Evolutionary conservation across 2,797 vertebrate species (phyloP).

Genomic region (Acanthurus tractus): DNA sequence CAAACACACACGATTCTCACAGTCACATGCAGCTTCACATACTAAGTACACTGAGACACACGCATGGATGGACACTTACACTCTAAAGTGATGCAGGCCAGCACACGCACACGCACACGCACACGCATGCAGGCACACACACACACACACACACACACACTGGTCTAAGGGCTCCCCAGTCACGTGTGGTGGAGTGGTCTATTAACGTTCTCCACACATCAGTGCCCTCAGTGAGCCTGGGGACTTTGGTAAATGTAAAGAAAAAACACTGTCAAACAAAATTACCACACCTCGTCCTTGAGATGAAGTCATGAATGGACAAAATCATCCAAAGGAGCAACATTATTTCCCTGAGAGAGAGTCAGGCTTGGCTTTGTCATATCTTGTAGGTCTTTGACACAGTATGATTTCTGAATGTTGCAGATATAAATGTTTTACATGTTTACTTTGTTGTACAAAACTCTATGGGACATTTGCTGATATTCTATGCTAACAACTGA

Average conservation of each 20-base stretch:
- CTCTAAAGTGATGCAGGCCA: constrained; percentile 8
- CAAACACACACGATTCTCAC: not conserved
- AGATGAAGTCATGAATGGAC: constrained; percentile 30
- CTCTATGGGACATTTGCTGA: not conserved
- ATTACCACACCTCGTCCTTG: constrained; percentile 19
- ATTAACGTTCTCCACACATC: constrained; percentile 55
- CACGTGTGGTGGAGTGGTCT: constrained; percentile 52
- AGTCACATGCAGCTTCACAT: constrained; percentile 28
- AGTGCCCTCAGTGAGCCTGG: constrained; percentile 40
- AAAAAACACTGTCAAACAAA: constrained; percentile 64
- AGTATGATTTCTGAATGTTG: not conserved
- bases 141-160: constrained; percentile 18
- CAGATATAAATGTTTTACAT: constrained; percentile 5
- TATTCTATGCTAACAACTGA: not conserved
- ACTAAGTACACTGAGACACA: constrained; percentile 16
- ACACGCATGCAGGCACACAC: constrained; percentile 1
- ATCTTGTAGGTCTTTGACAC: not conserved
- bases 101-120: not conserved
- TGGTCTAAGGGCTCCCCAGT: constrained; percentile 38
- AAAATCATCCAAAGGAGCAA: constrained; percentile 16
- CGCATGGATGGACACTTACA: constrained; percentile 35
- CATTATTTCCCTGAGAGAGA: not conserved
- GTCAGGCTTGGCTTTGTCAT: not conserved
- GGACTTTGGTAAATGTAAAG: constrained; percentile 53
- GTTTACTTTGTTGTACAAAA: not conserved